Evolutionary conservation across 1,140 invertebrate species (phyloP).

Genomic region (Heliconius eleuchia): DNA sequence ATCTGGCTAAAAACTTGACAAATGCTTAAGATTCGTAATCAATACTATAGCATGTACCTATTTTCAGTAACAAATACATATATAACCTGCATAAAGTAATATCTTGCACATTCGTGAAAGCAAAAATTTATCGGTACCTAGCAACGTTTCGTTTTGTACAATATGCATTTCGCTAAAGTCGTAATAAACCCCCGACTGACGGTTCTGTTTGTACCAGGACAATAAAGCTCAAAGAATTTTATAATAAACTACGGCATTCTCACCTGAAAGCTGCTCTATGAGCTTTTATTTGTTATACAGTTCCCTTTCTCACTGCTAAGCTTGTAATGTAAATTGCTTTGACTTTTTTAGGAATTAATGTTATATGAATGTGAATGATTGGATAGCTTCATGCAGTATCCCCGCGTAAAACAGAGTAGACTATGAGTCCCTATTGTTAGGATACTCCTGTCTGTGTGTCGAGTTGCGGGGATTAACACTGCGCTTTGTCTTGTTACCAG

Average conservation of each 20-base stretch:
- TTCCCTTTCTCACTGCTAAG: not conserved
- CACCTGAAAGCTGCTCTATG: slow-evolving; percentile 34
- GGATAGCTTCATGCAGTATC: not conserved
- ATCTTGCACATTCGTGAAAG: not conserved
- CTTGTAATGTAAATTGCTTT: not conserved
- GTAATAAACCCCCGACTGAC: slow-evolving; percentile 32
- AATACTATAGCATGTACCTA: too few species aligned
- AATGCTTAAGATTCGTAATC: too few species aligned
- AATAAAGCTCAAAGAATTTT: slow-evolving; percentile 40
- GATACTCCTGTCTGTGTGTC: too few species aligned
- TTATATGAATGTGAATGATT: not conserved
- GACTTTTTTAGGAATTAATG: not conserved
- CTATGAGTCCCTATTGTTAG: too few species aligned
- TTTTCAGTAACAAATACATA: too few species aligned
- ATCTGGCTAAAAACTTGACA: too few species aligned
- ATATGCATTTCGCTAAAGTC: slow-evolving; percentile 16
- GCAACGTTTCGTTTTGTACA: not conserved
- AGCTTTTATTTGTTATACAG: slow-evolving; percentile 18
- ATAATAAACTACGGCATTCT: slow-evolving; percentile 35
- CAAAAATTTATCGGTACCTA: slow-evolving; percentile 1
- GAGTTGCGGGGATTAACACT: too few species aligned
- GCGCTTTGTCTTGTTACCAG: too few species aligned
- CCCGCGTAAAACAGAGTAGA: too few species aligned
- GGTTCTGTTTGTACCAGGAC: slow-evolving; percentile 20
- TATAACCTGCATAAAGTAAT: not conserved